Evolutionary conservation across 2,797 vertebrate species (phyloP).

Genomic region (Gila robusta): DNA sequence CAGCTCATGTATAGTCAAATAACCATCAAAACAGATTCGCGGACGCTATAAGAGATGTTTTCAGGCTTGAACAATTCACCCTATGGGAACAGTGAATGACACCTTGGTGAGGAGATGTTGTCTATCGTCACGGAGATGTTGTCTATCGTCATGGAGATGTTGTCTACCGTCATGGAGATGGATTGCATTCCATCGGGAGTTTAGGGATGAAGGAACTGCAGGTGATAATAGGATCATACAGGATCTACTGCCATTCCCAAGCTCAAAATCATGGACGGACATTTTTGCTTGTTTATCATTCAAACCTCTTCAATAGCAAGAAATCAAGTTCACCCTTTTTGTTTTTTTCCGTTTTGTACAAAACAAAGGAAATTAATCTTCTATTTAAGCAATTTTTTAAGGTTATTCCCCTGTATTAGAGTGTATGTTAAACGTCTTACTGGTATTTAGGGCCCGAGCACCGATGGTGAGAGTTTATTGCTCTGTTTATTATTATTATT

Average conservation of each 20-base stretch:
- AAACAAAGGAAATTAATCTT: not conserved
- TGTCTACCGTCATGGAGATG: constrained; percentile 52
- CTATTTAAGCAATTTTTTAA: not conserved
- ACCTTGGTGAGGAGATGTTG: constrained; percentile 20
- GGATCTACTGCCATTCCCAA: not conserved
- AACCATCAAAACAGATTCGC: not conserved
- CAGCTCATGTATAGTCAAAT: not conserved
- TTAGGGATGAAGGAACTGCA: constrained; percentile 1
- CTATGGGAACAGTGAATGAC: not conserved
- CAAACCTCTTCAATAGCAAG: not conserved
- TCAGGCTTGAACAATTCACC: not conserved
- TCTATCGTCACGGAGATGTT: constrained; percentile 43
- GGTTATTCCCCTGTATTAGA: not conserved
- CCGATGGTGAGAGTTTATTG: no score
- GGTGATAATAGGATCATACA: constrained; percentile 5
- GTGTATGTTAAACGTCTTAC: not conserved
- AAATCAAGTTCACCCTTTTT: not conserved
- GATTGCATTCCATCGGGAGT: constrained; percentile 31
- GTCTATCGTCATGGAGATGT: no score
- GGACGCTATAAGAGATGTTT: constrained; percentile 7
- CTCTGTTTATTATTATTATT: no score
- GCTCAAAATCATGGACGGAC: not conserved
- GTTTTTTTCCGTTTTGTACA: not conserved
- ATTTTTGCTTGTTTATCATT: not conserved
- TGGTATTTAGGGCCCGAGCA: not conserved